Percentiles rank a stretch among this genome's conserved stretches.
Evolutionary conservation across 2,888 invertebrate genomes (phyloP).

Genomic region (Cheilosia vernalis): DNA sequence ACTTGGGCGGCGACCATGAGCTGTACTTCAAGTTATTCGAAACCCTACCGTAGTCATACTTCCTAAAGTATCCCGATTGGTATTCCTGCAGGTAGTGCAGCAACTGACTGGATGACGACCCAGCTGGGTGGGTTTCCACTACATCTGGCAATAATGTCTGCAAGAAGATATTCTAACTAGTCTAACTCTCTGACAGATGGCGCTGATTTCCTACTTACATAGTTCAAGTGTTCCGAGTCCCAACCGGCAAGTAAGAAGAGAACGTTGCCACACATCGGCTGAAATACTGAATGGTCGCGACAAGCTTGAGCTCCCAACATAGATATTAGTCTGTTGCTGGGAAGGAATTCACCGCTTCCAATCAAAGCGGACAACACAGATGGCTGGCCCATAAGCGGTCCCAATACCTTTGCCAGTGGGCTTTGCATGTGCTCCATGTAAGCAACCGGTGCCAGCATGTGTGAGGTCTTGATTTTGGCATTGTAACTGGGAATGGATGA

Average conservation of each 20-base stretch:
- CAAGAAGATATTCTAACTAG: not conserved
- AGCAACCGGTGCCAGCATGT: slow-evolving; percentile 89
- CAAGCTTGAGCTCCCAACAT: slow-evolving; percentile 85
- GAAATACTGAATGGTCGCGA: slow-evolving; percentile 83
- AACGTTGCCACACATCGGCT: slow-evolving; percentile 79
- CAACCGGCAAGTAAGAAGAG: slow-evolving; percentile 80
- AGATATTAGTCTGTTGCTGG: slow-evolving; percentile 82
- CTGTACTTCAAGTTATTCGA: slow-evolving; percentile 85
- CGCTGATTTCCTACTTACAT: slow-evolving; percentile 80
- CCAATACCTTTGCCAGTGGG: slow-evolving; percentile 83
- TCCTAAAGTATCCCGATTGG: slow-evolving; percentile 84
- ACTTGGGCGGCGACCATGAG: slow-evolving; percentile 85
- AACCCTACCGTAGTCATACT: slow-evolving; percentile 85
- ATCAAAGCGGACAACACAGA: slow-evolving; percentile 79
- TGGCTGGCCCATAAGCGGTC: slow-evolving; percentile 81
- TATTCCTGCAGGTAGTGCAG: slow-evolving; percentile 88
- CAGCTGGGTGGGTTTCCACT: slow-evolving; percentile 88
- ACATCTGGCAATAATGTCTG: slow-evolving; percentile 88
- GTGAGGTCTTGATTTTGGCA: slow-evolving; percentile 87
- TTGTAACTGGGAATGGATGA: slow-evolving; percentile 89
- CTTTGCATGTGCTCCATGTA: slow-evolving; percentile 84
- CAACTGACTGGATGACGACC: slow-evolving; percentile 87
- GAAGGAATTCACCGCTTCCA: slow-evolving; percentile 86
- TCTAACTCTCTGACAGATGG: slow-evolving; percentile 84
- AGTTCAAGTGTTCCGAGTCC: slow-evolving; percentile 80